Evolutionary conservation across 2,888 invertebrate genomes (phyloP), one percentile per base, ranked within the genome.

Genomic region (Calephelis perditalis): DNA sequence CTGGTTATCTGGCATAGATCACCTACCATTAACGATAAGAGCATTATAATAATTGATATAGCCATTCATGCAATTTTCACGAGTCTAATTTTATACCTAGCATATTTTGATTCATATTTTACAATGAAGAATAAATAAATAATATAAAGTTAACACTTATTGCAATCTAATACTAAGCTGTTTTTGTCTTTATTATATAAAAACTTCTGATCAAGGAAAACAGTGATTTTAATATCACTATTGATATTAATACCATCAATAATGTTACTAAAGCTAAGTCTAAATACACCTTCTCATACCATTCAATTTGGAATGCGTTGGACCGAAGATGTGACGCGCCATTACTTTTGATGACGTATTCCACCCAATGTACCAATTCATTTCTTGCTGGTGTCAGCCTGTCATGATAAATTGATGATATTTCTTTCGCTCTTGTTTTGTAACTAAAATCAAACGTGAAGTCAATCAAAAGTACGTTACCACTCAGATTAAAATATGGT

Each of bases 301-400:
- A 66, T 12, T 61, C 47, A 46, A 67, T 35, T 10, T 56, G 5
- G 4, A 63, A 26, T 11, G 65, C 62, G 7, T 63, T 57, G 3
- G 67, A 65, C 26, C 66, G 61, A 0, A 67, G 59, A 59, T 68
- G 68, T 40, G n/a, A 45, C 2, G 72, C 72, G 6, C 71, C 72
- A 5, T 60, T 44, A 0, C 71, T 71, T 8, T 56, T 58, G 5
- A 67, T 59, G 37, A 70, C 72, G 49, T 72, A 69, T 7, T 66
- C 63, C 44, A 69, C 67, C 72, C 73, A 72, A 56, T 70, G 65
- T 12, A 67, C 67, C 37, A 73, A 35, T 61, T 71, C 71, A 8
- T 52, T 56, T 40, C 62, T 65, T 9, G 71, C 70, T 7, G 69
- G 10, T 5, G 62, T 62, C 7, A 65, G 55, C 8, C 70, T 62